These are phyloP conservation scores for Tinamus major DNA, from an alignment of 2,797 vertebrate genomes.

Conservation along the genomic window DNA sequence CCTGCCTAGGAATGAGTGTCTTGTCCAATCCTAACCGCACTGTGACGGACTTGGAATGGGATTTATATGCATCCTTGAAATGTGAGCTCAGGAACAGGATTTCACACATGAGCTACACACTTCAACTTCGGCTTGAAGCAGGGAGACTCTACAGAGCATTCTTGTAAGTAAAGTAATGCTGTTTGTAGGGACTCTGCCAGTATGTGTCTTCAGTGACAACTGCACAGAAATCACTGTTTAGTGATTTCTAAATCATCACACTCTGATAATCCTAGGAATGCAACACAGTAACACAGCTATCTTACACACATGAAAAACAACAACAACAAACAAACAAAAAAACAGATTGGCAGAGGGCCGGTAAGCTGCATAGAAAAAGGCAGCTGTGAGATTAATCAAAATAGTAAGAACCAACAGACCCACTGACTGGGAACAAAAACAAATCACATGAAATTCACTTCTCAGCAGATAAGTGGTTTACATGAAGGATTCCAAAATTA, in stretches of 20 bases:
- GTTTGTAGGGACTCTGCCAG: neutral
- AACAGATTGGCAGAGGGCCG: neutral
- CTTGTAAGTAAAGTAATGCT: slow-evolving; percentile 22
- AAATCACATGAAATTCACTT: neutral
- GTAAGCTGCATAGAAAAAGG: neutral
- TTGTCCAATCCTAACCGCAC: slow-evolving; percentile 1
- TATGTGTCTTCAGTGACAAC: slow-evolving; percentile 10
- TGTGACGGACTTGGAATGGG: slow-evolving; percentile 23
- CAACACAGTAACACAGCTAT: slow-evolving; percentile 1
- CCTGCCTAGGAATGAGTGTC: neutral
- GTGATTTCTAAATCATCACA: neutral
- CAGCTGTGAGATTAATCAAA: neutral
- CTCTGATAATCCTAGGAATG: neutral
- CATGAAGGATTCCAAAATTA: neutral
- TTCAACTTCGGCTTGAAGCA: slow-evolving; percentile 48
- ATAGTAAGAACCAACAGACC: slow-evolving; percentile 2
- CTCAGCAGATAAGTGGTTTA: neutral
- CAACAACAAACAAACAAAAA: neutral
- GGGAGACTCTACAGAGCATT: neutral
- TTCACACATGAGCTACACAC: slow-evolving; percentile 19
- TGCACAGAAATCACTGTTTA: neutral
- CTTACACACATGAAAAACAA: neutral
- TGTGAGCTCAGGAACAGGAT: slow-evolving; percentile 44
- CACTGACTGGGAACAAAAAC: neutral
- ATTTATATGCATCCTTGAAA: slow-evolving; percentile 44